Base-by-base conservation (phyloP, 30 jellyfish, hydroid and myxozoan genomes). In the Aurelia aurita complex sp. Pacific region DNA sequence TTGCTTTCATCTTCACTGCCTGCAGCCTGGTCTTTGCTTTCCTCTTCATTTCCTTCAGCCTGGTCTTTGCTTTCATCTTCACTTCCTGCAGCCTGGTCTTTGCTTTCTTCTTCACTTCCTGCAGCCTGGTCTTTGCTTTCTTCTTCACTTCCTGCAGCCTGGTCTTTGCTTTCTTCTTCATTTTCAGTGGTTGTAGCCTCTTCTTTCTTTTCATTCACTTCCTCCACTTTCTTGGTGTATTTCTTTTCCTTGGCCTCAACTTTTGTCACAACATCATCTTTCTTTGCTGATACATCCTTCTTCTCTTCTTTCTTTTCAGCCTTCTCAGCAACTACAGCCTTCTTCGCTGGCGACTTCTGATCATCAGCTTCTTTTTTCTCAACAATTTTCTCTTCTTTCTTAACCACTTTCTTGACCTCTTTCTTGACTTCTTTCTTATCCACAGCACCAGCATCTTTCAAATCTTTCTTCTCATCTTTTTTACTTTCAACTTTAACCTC, bases 11-110 rank as follows among this genome's bases (percentile, higher is more conserved):
- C 57, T 9, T 46, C 57, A 7, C 4, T 7, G 16, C 14, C 12
- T 46, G 50, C 89, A 17, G 10, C 52, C 12, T 67, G 71, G 10
- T 79, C 71, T 10, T 64, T 67, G 19, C 35, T 36, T 69, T n/a
- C 79, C 3, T 9, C 57, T 9, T 46, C 57, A 0, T 3, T 0
- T 9, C 14, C 12, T 46, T 29, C 89, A 17, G 10, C 52, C 12
- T 67, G 71, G 10, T 79, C 71, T 10, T 64, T 67, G 19, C 35
- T 36, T 69, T 46, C 15, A 9, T 9, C 15, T 46, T 46, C 57
- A 46, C 13, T 46, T 3, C 8, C 57, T 14, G 15, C 14, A 46
- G 57, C 57, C 15, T 46, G 11, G 57, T 46, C 57, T 0, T 46
- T 46, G 57, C 57, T 46, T 46, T 46, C 57, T 46, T 2, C 57